Base-by-base conservation (phyloP, 2,888 invertebrate species). In the Ametastegia equiseti region DNA sequence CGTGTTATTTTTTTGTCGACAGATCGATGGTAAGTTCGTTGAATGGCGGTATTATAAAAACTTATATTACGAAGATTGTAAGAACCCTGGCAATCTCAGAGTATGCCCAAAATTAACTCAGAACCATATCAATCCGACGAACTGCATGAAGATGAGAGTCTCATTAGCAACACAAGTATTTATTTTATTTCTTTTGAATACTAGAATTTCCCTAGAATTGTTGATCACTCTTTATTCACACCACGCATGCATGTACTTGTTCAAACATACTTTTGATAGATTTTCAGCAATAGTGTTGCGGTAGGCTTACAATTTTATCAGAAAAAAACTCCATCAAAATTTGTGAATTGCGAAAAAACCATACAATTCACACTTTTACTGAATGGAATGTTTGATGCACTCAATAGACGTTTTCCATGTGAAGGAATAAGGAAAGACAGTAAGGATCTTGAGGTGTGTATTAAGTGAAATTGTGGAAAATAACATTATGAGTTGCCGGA, bases 111-210 rank as follows among this genome's bases (percentile, higher is more conserved):
- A 81, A 69, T 75, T 83, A 47, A 57, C 84, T 3, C 47, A 33
- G 23, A 47, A 80, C 36, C 82, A 84, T 27, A 67, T 84, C 2
- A 19, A 82, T 4, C 82, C 80, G 23, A 73, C 45, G 39, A 83
- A 81, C 75, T 79, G 80, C 45, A 63, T 80, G 33, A 83, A 83
- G 73, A 84, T 84, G 83, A 63, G 82, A 79, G 85, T 85, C 11
- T 75, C 65, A 45, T 78, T 83, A 50, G 82, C 82, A 65, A 78
- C 81, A 54, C 81, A 81, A 60, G 81, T 81, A 81, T 57, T 7
- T 9, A 45, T 13, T 65, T 33, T 78, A 42, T 81, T 65, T 69
- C 50, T 65, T 65, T 47, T 73, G 79, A 15, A 27, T 27, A 30
- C 63, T 30, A 33, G 13, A 33, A 63, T 27, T 30, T 63, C 63